These are phyloP conservation scores for Tyrophagus putrescentiae DNA, from an alignment of 1,140 invertebrate genomes.

Conservation along the genomic window DNA sequence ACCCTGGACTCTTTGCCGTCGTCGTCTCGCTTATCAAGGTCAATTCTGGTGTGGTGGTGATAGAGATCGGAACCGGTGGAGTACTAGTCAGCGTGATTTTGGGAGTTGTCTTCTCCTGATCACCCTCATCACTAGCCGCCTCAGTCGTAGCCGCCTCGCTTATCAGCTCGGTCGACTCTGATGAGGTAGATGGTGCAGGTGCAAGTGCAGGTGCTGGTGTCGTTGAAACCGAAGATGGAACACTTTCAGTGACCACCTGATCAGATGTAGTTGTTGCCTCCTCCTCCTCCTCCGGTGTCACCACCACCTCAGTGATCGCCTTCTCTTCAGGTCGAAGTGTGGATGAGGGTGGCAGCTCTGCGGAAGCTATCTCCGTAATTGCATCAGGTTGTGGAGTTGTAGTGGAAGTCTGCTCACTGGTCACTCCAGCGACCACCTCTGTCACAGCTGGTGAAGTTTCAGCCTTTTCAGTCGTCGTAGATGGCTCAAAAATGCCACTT, in stretches of 20 bases:
- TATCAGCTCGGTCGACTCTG: too few relatives aligned
- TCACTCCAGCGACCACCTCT: neutral
- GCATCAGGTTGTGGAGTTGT: neutral
- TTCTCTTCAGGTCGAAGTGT: neutral
- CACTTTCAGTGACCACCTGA: too few relatives aligned
- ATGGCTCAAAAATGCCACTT: neutral
- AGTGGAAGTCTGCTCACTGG: too few relatives aligned
- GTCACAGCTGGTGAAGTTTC: neutral
- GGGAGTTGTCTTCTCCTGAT: too few relatives aligned
- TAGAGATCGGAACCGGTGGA: too few relatives aligned
- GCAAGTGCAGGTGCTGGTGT: neutral
- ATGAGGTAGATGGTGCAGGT: neutral
- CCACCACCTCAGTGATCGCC: too few relatives aligned
- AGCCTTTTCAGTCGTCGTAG: neutral
- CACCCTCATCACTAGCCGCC: too few relatives aligned
- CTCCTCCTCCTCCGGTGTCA: too few relatives aligned
- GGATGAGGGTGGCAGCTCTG: neutral
- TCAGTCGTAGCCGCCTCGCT: too few relatives aligned
- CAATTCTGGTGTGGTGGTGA: neutral
- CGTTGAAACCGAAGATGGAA: neutral
- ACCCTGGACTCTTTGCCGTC: constrained; percentile 23
- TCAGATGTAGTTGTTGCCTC: too few relatives aligned
- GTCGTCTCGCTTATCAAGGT: neutral
- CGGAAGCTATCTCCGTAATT: neutral
- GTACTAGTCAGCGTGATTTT: too few relatives aligned